Conservation (phyloP, 2,797 vertebrate species). For the Macropus fuliginosus region DNA sequence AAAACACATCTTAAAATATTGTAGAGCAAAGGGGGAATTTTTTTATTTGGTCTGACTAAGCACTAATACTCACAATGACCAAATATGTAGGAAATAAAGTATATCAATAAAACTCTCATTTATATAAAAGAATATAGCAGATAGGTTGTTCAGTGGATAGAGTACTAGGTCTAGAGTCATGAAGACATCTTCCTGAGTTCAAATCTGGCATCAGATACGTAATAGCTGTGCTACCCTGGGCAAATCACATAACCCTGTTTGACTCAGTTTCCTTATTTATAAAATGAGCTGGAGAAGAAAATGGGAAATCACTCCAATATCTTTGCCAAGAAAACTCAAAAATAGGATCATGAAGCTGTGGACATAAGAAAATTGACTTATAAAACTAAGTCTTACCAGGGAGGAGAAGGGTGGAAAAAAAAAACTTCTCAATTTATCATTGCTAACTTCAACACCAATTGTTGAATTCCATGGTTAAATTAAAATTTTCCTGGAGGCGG, state of each 20-base stretch:
- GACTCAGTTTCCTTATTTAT: neutral
- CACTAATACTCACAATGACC: neutral
- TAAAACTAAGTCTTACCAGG: neutral
- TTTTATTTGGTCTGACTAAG: neutral
- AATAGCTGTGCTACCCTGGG: neutral
- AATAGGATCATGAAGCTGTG: neutral
- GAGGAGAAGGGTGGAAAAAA: no score
- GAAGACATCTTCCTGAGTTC: neutral
- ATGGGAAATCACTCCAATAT: neutral
- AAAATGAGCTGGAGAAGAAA: neutral
- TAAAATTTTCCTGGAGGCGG: neutral
- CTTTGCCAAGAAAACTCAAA: neutral
- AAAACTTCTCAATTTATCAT: neutral
- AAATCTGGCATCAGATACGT: neutral
- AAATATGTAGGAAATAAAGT: neutral
- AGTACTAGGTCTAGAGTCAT: neutral
- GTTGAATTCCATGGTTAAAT: neutral
- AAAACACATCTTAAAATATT: neutral
- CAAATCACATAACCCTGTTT: neutral
- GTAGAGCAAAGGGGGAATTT: neutral
- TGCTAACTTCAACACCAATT: neutral
- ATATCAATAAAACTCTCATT: neutral
- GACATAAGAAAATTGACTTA: fast-evolving
- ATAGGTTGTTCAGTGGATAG: neutral
- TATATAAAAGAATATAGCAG: neutral